Conservation (phyloP, 2,888 invertebrate species). For the Plebejus anna region DNA sequence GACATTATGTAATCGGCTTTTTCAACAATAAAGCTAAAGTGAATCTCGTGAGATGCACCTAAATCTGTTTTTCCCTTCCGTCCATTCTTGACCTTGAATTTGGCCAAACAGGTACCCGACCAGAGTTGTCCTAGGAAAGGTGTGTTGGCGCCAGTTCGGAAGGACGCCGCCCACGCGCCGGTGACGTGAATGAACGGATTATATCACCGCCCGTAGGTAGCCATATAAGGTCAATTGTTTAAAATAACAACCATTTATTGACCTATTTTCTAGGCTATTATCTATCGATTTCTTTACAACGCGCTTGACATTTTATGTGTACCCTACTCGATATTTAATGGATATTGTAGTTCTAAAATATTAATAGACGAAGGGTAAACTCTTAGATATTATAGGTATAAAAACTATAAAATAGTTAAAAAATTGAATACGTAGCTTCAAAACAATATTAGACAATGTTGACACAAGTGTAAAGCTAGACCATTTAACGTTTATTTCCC, state of each 20-base stretch:
- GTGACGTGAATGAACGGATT: slow-evolving; percentile 62
- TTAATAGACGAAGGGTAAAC: not conserved
- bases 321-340: slow-evolving; percentile 4
- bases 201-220: slow-evolving; percentile 76
- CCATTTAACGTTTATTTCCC: slow-evolving; percentile 53
- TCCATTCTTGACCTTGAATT: not conserved
- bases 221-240: slow-evolving; percentile 76
- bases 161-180: slow-evolving; percentile 69
- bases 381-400: not conserved
- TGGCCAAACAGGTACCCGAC: not conserved
- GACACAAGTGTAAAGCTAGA: slow-evolving; percentile 26
- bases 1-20: slow-evolving; percentile 20
- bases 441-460: slow-evolving; percentile 17
- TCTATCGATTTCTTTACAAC: slow-evolving; percentile 23
- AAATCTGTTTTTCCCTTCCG: not conserved
- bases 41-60: not conserved
- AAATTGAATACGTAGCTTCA: slow-evolving; percentile 17
- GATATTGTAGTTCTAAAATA: slow-evolving; percentile 1
- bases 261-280: slow-evolving; percentile 39
- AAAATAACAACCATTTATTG: slow-evolving; percentile 48
- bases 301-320: slow-evolving; percentile 12
- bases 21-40: not conserved
- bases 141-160: slow-evolving; percentile 53
- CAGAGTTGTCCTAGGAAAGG: slow-evolving; percentile 34
- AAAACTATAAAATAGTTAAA: not conserved